Evolutionary conservation across 2,113 vertebrate genomes (phyloP), one percentile per base, ranked within the genome.

Genomic region (Neodon shergylaensis): DNA sequence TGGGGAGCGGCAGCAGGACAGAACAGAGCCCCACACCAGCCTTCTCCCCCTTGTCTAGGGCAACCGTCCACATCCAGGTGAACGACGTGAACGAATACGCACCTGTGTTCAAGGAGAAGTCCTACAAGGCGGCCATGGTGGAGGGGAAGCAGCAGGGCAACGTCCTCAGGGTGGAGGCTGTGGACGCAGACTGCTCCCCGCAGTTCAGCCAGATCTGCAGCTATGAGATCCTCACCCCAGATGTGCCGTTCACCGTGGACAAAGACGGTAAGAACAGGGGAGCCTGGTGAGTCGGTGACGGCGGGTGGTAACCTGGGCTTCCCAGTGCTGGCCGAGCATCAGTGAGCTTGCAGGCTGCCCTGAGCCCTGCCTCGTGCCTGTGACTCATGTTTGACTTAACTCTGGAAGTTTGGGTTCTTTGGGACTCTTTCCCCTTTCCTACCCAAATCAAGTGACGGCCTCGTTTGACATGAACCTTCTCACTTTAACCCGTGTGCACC

Each of bases 201-300:
- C 99, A 99, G 98, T 99, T 99, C 98, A 99, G 99, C 98, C 99
- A 99, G 98, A 99, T 99, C 92, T 99, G 99, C 99, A 99, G 96
- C 98, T 99, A 99, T 0, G 99, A 99, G 96, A 99, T 99, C 0
- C 98, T 99, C 86, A 99, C 99, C 1, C 99, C 99, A 0, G 99
- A 99, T 0, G 99, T 99, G 78, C 99, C 99, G 19, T 99, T 99
- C 87, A 98, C 99, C 0, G 81, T 99, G 0, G 99, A 99, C 98
- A 99, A 99, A 92, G 99, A 99, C 0, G 99, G 99, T 99, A 97
- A 98, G 99, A 6, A 22, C 1, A 0, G 0, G 0, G 1, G 5
- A 14, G 66, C 76, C 63, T 11, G 7, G 8, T 65, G 14, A 21
- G 1, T 3, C 21, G 7, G 54, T 1, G 24, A 24, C 7, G n/a